phyloP scores from a whole-genome alignment of 2,888 invertebrate genomes.

The Rhagophthalmus giganteus region DNA sequence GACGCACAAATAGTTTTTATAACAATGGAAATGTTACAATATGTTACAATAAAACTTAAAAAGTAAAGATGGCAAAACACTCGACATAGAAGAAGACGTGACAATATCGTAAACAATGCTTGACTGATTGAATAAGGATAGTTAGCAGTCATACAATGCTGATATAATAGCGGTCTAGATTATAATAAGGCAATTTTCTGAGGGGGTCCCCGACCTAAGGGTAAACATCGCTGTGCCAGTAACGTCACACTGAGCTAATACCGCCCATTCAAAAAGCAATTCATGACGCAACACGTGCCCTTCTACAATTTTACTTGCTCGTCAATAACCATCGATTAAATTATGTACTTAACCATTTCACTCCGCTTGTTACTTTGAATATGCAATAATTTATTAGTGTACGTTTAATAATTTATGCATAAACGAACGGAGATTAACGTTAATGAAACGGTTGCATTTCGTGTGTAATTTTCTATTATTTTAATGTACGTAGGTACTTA shows the following conservation, averaged over 20 bases:
- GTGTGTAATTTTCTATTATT: no score
- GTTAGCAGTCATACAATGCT: slow-evolving; percentile 24
- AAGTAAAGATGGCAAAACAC: no score
- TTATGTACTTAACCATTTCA: slow-evolving; percentile 19
- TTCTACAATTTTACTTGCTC: slow-evolving; percentile 11
- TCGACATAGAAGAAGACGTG: background rate
- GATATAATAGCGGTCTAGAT: slow-evolving; percentile 32
- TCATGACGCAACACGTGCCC: slow-evolving; percentile 28
- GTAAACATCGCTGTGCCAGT: slow-evolving; percentile 25
- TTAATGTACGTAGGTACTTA: no score
- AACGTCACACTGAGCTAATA: slow-evolving; percentile 32
- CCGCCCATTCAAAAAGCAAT: slow-evolving; percentile 22
- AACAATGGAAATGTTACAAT: no score
- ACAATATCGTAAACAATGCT: slow-evolving; percentile 23
- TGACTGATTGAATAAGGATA: slow-evolving; percentile 33
- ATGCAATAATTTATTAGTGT: slow-evolving; percentile 18
- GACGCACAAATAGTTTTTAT: no score
- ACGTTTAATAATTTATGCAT: background rate
- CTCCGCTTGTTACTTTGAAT: slow-evolving; percentile 21
- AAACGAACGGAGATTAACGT: background rate
- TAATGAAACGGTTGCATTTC: background rate
- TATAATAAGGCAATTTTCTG: slow-evolving; percentile 35
- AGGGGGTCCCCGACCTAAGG: slow-evolving; percentile 31
- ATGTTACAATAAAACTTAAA: no score
- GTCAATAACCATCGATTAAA: slow-evolving; percentile 22